phyloP scores from a whole-genome alignment of 1,140 invertebrate genomes.

The Odontomachus brunneus region DNA sequence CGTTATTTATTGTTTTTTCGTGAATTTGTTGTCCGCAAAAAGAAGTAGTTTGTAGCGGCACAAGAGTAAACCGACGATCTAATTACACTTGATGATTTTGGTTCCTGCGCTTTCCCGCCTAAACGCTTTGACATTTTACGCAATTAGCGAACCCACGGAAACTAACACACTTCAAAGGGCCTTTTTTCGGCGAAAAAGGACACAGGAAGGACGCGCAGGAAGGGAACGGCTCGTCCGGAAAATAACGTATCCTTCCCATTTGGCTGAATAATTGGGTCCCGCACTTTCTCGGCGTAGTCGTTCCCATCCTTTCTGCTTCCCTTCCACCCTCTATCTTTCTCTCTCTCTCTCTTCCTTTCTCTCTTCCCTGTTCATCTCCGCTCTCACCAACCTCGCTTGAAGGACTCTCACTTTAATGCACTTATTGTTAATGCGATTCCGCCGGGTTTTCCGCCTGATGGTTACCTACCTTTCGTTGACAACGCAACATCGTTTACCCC shows the following conservation, averaged over 20 bases:
- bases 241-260: conserved; percentile 73
- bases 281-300: conserved; percentile 54
- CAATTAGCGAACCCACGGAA: conserved; percentile 54
- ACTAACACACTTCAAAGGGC: conserved; percentile 46
- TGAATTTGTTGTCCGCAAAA: conserved; percentile 10
- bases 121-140: conserved; percentile 62
- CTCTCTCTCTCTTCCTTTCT: neutral
- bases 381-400: conserved; percentile 25
- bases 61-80: conserved; percentile 47
- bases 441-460: conserved; percentile 76
- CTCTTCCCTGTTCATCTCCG: neutral
- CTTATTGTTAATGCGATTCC: conserved; percentile 81
- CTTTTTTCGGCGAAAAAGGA: conserved; percentile 38
- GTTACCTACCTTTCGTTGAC: conserved; percentile 76
- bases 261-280: conserved; percentile 78
- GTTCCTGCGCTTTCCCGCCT: conserved; percentile 12
- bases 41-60: conserved; percentile 33
- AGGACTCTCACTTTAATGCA: conserved; percentile 74
- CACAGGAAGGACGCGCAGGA: conserved; percentile 52
- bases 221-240: conserved; percentile 60
- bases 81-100: conserved; percentile 41
- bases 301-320: conserved; percentile 32
- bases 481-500: conserved; percentile 77
- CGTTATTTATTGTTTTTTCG: neutral
- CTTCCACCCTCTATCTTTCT: conserved; percentile 2